Conservation (phyloP, 2,888 invertebrate genomes). For the Desoria tigrina region DNA sequence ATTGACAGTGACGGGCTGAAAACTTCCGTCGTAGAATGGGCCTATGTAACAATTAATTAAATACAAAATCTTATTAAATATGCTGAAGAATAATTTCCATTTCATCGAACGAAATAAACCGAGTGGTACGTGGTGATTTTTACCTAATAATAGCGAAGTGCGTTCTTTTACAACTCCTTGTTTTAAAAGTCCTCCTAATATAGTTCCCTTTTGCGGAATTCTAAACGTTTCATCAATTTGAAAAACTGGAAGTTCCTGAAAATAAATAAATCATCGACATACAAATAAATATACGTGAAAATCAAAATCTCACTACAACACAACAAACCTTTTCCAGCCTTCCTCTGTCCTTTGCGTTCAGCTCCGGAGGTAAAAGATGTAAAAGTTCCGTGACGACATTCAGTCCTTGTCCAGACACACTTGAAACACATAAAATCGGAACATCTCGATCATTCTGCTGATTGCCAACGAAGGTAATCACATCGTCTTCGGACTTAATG, state of each 20-base stretch:
- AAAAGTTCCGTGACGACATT: conserved; percentile 82
- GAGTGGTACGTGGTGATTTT: too few species aligned
- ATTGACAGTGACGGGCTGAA: conserved; percentile 73
- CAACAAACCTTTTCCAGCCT: conserved; percentile 66
- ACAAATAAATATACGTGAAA: neutral
- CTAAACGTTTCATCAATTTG: conserved; percentile 93
- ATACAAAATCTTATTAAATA: neutral
- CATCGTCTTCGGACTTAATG: conserved; percentile 70
- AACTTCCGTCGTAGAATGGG: conserved; percentile 76
- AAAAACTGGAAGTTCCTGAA: conserved; percentile 74
- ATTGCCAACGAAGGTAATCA: conserved; percentile 63
- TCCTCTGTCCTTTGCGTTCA: conserved; percentile 67
- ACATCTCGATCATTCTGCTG: conserved; percentile 67
- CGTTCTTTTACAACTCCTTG: conserved; percentile 85
- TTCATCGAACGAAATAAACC: too few species aligned
- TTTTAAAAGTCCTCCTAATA: conserved; percentile 80
- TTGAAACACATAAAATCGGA: conserved; percentile 85
- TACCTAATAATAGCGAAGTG: conserved; percentile 60
- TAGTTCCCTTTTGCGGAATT: conserved; percentile 78
- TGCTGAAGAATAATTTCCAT: conserved; percentile 9
- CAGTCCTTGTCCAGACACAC: conserved; percentile 83
- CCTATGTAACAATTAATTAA: conserved; percentile 56
- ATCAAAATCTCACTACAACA: neutral
- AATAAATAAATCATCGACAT: conserved; percentile 20
- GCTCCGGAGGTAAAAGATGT: conserved; percentile 73